These are phyloP conservation scores for Oceanites oceanicus DNA, from an alignment of 2,113 vertebrate species.

Conservation along the genomic window DNA sequence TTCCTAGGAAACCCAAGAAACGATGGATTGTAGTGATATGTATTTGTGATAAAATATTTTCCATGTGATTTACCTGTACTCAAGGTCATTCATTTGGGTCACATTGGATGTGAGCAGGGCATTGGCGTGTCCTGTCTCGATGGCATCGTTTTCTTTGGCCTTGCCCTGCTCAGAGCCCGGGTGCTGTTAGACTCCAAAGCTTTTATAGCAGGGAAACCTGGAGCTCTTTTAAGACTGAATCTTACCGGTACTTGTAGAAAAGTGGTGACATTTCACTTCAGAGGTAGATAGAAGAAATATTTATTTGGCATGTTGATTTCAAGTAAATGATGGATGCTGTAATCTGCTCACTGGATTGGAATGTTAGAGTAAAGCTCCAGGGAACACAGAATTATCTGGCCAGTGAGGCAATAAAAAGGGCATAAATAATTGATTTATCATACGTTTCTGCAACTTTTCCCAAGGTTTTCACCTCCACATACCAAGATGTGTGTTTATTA, in stretches of 20 bases:
- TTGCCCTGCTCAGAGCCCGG: background rate
- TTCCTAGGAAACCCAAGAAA: background rate
- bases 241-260: background rate
- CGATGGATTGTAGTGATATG: background rate
- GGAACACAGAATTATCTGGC: background rate
- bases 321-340: slow-evolving; percentile 17
- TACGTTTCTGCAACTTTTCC: background rate
- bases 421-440: slow-evolving; percentile 31
- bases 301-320: slow-evolving; percentile 26
- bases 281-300: slow-evolving; percentile 7
- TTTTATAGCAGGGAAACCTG: background rate
- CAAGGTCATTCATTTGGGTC: background rate
- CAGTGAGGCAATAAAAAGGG: slow-evolving; percentile 1
- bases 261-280: background rate
- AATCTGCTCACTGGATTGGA: slow-evolving; percentile 17
- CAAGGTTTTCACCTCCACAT: background rate
- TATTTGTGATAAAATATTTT: background rate
- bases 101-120: background rate
- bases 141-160: background rate
- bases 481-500: background rate
- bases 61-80: background rate
- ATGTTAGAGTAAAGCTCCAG: background rate
- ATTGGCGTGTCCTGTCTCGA: background rate
- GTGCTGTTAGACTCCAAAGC: background rate
- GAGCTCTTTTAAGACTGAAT: background rate